Evolutionary conservation across 2,797 vertebrate species (phyloP), one percentile per base, ranked within the genome.

Genomic region (Bufotes viridis): DNA sequence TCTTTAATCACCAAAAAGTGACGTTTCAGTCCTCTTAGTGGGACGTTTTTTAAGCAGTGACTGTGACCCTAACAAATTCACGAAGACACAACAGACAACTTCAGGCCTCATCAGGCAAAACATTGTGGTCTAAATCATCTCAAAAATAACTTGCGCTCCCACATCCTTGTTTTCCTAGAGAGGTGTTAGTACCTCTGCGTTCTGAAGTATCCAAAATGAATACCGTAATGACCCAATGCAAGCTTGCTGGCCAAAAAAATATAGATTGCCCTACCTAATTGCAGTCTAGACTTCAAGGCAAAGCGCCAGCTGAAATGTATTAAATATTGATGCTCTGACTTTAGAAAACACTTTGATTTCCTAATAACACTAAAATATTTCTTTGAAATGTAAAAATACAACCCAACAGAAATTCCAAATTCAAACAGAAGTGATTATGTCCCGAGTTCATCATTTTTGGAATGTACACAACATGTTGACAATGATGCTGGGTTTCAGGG

Each of bases 251-350:
- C 87, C 87, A 88, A 84, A 88, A 42, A 88, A 80, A 88, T 88
- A 84, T 74, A 84, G 65, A 88, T 84, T 88, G 82, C 82, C 74
- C 87, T 84, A 78, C 75, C 87, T 84, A 84, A 88, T 84, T 84
- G 87, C 82, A 88, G 87, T 88, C 87, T 88, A 88, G 87, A 88
- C 87, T 18, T 79, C 75, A 88, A 84, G 82, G 82, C 82, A 88
- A 79, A 80, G 24, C 65, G 87, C 87, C 87, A 88, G 82, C 65
- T 80, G 0, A 84, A 78, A 88, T 88, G 87, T 88, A 88, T 88
- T 84, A 84, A 53, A 80, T 85, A 80, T 61, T 85, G 84, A 75
- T 88, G 55, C 65, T 84, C 26, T 70, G 81, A 51, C 72, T 84
- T 78, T 61, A 69, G 18, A 88, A 84, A 87, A 69, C 75, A 18